phyloP scores from a whole-genome alignment of 1,140 invertebrate species.

The Hylaeus volcanicus region DNA sequence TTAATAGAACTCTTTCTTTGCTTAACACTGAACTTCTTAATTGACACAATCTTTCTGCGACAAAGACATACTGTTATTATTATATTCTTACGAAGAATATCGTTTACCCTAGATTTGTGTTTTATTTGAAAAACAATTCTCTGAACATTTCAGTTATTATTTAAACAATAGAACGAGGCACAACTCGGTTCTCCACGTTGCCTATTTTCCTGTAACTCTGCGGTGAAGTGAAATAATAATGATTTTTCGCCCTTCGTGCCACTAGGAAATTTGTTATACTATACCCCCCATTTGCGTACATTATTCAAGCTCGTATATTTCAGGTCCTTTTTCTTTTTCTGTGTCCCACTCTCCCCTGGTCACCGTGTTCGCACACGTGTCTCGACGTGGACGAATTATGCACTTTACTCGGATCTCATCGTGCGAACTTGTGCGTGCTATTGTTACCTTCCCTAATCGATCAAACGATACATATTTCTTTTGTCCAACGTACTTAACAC shows the following conservation, averaged over 20 bases:
- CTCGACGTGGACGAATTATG: slow-evolving; percentile 18
- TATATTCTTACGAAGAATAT: background rate
- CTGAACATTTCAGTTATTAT: too few species aligned
- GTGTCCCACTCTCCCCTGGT: background rate
- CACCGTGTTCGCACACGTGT: background rate
- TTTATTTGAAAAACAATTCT: too few species aligned
- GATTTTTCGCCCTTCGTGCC: slow-evolving; percentile 28
- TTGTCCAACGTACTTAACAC: background rate
- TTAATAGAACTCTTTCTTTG: background rate
- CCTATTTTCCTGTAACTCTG: background rate
- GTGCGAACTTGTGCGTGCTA: slow-evolving; percentile 16
- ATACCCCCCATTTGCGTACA: background rate
- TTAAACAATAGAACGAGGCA: too few species aligned
- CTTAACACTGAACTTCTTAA: too few species aligned
- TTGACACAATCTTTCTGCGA: too few species aligned
- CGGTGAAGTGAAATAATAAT: slow-evolving; percentile 38
- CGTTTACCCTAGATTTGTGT: too few species aligned
- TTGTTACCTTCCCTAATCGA: slow-evolving; percentile 7
- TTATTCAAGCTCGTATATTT: slow-evolving; percentile 11
- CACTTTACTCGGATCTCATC: background rate
- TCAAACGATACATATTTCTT: slow-evolving; percentile 4
- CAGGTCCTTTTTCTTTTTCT: background rate
- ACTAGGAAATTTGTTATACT: slow-evolving; percentile 24
- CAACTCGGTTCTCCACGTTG: background rate
- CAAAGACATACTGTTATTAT: too few species aligned